phyloP scores from a whole-genome alignment of 2,888 invertebrate species.

The Conus canariensis region DNA sequence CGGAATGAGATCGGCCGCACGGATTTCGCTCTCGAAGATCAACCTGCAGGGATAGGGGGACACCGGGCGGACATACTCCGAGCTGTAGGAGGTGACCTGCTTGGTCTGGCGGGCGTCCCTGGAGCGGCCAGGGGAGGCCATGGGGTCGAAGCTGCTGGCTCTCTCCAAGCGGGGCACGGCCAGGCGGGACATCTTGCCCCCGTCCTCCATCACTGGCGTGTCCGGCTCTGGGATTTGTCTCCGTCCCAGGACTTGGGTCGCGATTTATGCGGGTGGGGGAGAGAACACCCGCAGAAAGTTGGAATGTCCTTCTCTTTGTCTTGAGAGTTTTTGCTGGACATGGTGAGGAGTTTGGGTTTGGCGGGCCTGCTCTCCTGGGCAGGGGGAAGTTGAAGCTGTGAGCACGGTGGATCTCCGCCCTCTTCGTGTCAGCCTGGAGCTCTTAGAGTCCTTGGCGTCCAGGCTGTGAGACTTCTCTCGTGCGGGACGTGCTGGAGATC shows the following conservation, averaged over 20 bases:
- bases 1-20: slow-evolving; percentile 5
- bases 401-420: slow-evolving; percentile 26
- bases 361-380: neutral
- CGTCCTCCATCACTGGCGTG: neutral
- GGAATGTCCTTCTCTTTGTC: slow-evolving; percentile 29
- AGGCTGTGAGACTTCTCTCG: slow-evolving; percentile 35
- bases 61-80: slow-evolving; percentile 5
- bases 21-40: slow-evolving; percentile 20
- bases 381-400: slow-evolving; percentile 29
- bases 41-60: slow-evolving; percentile 24
- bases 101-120: neutral
- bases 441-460: slow-evolving; percentile 32
- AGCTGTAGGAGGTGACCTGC: slow-evolving; percentile 34
- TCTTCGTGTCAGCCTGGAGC: neutral
- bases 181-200: neutral
- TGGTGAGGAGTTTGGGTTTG: neutral
- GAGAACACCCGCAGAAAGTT: slow-evolving; percentile 26
- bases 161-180: slow-evolving; percentile 35
- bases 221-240: slow-evolving; percentile 19
- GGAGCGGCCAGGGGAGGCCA: neutral
- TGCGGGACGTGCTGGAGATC: slow-evolving; percentile 15
- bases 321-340: neutral
- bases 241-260: slow-evolving; percentile 38
- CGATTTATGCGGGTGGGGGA: neutral
- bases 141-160: slow-evolving; percentile 40